A percentile compares a stretch with the other conserved stretches of the same genome.
Evolutionary conservation across 92 coral and sea anemone species (phyloP).

Genomic region (Parazoanthus darwini): DNA sequence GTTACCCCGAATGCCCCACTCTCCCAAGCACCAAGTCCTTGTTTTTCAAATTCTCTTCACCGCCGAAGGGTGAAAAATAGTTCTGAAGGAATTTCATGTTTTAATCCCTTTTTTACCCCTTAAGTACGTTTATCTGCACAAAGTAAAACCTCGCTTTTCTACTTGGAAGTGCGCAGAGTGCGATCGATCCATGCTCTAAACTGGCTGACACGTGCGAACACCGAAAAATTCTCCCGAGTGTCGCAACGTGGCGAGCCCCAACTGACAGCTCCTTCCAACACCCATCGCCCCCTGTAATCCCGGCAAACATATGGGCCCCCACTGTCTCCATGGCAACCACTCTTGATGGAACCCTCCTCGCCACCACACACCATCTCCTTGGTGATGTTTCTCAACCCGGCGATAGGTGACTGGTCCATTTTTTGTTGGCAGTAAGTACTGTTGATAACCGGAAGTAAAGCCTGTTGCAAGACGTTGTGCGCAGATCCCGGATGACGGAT

Average conservation of each 20-base stretch:
- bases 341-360: slow-evolving; percentile 56
- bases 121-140: not conserved
- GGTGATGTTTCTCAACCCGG: slow-evolving; percentile 33
- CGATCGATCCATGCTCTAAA: slow-evolving; percentile 54
- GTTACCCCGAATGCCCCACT: no score
- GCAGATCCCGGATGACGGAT: slow-evolving; percentile 40
- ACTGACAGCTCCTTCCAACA: slow-evolving; percentile 59
- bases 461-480: slow-evolving; percentile 44
- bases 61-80: no score
- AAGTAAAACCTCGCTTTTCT: not conserved
- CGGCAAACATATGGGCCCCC: slow-evolving; percentile 73
- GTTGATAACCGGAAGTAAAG: slow-evolving; percentile 41
- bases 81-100: no score
- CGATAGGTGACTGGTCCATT: slow-evolving; percentile 38
- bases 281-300: slow-evolving; percentile 34
- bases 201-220: slow-evolving; percentile 59
- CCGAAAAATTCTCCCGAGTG: slow-evolving; percentile 43
- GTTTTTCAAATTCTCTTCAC: no score
- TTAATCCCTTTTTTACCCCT: not conserved
- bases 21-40: no score
- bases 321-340: slow-evolving; percentile 85
- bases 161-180: not conserved
- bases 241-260: slow-evolving; percentile 56
- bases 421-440: slow-evolving; percentile 37
- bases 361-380: slow-evolving; percentile 71